Percentiles rank a stretch among this genome's conserved stretches.
These are phyloP conservation scores for Drosophila ochracea DNA, from an alignment of 2,888 invertebrate species.

Conservation along the genomic window DNA sequence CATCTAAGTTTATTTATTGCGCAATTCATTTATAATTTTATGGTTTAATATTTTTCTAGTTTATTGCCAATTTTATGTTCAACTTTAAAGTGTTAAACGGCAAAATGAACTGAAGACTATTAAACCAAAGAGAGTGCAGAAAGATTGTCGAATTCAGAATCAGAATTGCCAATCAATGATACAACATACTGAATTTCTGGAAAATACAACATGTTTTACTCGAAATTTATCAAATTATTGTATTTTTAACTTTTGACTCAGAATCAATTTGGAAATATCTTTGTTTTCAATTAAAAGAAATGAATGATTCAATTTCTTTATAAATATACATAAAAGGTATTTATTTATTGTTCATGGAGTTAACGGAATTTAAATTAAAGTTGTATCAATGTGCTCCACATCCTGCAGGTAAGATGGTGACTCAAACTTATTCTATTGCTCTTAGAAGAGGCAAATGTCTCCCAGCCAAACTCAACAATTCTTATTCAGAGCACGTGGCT, in stretches of 20 bases:
- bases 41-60: not conserved
- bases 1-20: not conserved
- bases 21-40: constrained; percentile 1
- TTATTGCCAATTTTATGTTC: not conserved
- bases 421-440: not conserved
- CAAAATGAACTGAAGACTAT: not conserved
- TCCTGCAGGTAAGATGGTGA: not conserved
- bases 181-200: not conserved
- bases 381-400: not conserved
- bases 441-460: not conserved
- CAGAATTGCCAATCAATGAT: not conserved
- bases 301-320: not conserved
- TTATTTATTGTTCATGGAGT: not conserved
- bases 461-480: not conserved
- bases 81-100: not conserved
- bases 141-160: not conserved
- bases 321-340: not conserved
- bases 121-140: not conserved
- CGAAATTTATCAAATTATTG: not conserved
- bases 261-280: not conserved
- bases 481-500: not conserved
- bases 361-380: not conserved
- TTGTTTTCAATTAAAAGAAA: not conserved
- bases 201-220: not conserved
- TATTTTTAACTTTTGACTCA: not conserved